Base-by-base conservation (phyloP, 92 coral and sea anemone species). In the Siderastrea siderea region DNA sequence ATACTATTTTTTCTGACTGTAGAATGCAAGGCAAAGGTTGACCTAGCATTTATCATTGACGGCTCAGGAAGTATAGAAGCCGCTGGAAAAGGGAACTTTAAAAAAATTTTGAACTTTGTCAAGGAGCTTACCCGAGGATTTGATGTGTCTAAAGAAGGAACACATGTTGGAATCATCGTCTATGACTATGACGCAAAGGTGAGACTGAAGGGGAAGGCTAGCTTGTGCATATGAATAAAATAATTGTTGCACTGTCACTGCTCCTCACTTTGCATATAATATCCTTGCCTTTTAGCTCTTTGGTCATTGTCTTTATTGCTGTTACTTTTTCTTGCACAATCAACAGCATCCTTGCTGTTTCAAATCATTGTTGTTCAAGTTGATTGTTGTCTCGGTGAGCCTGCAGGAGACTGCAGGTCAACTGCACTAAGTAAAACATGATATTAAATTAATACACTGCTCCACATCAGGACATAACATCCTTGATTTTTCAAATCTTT, bases 21-120 rank as follows among this genome's bases (percentile, higher is more conserved):
- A 68, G 86, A 9, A 68, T 96, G 98, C 82, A 94, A 88, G 75
- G 97, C 97, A 1, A 90, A 85, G 55, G 93, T 86, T 5, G 97
- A 96, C n/a, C 75, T 96, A 14, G 95, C 81, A 70, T 88, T 96
- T 86, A 67, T 96, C 71, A 48, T 96, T 53, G 99, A 96, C 78
- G 96, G 91, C 9, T 96, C 99, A 15, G 97, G 99, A 17, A 96
- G 99, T 82, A 85, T 96, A 50, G 95, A 94, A 74, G 1, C 1
- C 0, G 53, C 38, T 7, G 94, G 94, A 16, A 62, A 45, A 88
- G 95, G 94, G 4, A 96, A 94, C 81, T 96, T 92, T 85, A 74
- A 88, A 69, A 89, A 86, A 45, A 87, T 89, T 44, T 54, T 91
- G 60, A 16, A 78, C 53, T 94, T 96, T 78, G 89, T 92, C 71